Evolutionary conservation across 2,888 invertebrate species (phyloP), one percentile per base, ranked within the genome.

Genomic region (Margaritifera margaritifera): DNA sequence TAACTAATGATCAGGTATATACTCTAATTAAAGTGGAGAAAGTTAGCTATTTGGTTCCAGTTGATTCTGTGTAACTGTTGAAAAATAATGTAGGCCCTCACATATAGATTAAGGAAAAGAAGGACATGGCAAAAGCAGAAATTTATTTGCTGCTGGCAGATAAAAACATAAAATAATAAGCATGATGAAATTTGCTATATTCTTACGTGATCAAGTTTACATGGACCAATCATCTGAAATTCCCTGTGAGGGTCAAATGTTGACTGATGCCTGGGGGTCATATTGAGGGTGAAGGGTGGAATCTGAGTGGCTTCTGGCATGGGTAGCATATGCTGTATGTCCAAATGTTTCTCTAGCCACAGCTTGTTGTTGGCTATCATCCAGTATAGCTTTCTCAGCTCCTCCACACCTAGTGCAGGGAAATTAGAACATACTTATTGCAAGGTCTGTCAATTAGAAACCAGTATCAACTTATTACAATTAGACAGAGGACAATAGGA

Each of bases 301-400:
- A 56, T 72, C 55, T 58, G 53, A 55, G 65, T 59, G 53, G 58
- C 65, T 11, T 55, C 70, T 51, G 50, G 31, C 53, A 71, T 51
- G 24, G 78, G 79, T 50, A 81, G 69, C 6, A 75, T 66, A 61
- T 80, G 72, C 61, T 84, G 74, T 50, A 88, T 82, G 64, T 87
- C 87, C 55, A 88, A 76, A 67, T 87, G 87, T 50, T 75, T 70
- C 62, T 82, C 78, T 27, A 88, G 71, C 88, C 88, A 89, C n/a
- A 66, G 68, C 31, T 78, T 62, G 75, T 89, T 88, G 73, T 86
- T 84, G 31, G 71, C 56, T 22, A 89, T 68, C 66, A 88, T 69
- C 77, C 82, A 75, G 71, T 84, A 80, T 4, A 88, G 63, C 42
- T 71, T 68, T 31, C 69, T 65, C 57, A 87, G 58, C 59, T 84